Base-by-base conservation (phyloP, 2,797 vertebrate species). In the Benthosema pterotum region DNA sequence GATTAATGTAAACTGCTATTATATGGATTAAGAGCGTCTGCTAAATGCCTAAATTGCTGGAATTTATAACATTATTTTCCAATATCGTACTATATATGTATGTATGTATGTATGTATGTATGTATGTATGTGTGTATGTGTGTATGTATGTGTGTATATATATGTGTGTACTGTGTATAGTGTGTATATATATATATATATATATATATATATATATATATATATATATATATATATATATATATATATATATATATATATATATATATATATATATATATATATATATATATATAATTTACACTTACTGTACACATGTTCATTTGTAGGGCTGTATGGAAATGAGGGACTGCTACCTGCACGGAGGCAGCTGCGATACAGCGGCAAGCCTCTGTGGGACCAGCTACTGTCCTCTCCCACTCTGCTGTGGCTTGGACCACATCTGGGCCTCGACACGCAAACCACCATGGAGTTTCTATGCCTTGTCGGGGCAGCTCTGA, bases 391-490 rank as follows among this genome's bases (percentile, higher is more conserved):
- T n/a, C 72, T 94, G 19, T 73, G 85, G 90, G 93, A 95, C 42
- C 95, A 93, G 78, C 73, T 97, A 46, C 85, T 83, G 75, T 91
- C 94, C 60, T 83, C 82, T 0, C 96, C 97, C 32, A 95, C 95
- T 0, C 84, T 99, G 14, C 87, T 99, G 60, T 99, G 96, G 96
- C 83, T 97, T 0, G 87, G 94, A 0, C 96, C 97, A 0, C 66
- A 0, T 0, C 75, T 97, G 4, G 95, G 96, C 14, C 72, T 99
- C 85, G 95, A 97, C 77, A 96, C 95, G 0, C 94, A 97, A 53
- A 92, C 93, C 18, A 90, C 93, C 52, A 92, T 97, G 93, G 97
- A 98, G 91, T 82, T 98, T 61, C 88, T 98, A 47, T 95, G 94
- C 65, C 89, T 98, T 1, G 14, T 90, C 0, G 96, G 96, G 0